Evolutionary conservation across 2,113 vertebrate species (phyloP), one percentile per base, ranked within the genome.

Genomic region (Calidris pygmaea): DNA sequence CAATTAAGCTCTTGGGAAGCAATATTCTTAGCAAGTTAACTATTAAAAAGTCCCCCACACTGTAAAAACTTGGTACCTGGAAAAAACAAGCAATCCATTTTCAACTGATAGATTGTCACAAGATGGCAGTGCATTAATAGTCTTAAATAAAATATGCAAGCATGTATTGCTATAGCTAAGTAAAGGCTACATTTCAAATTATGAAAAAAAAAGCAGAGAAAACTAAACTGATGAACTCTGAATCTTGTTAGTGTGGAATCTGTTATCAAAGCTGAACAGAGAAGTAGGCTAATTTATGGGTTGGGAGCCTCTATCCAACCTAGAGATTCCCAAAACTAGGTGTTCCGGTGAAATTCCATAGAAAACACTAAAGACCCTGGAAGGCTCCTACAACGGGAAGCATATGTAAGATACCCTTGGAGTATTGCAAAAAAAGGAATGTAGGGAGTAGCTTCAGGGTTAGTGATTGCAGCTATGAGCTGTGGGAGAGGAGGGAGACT

Each of bases 91-190:
- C 73, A 87, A 72, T 79, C 71, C 6, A 7, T 80, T 91, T 77
- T 52, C 37, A 82, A 35, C 26, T 47, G 39, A 68, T 0, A 35
- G 63, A 41, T 3, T 93, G 85, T 91, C 87, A 94, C 88, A 90
- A 93, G 92, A 93, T 93, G 85, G 88, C 83, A 93, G 59, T 88
- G 92, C 90, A 62, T 90, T 88, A 85, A 62, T 90, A 56, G 48
- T n/a, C 59, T 83, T 83, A n/a, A 81, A 58, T 86, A 84, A 91
- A 91, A 95, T n/a, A 84, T 8, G 59, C 34, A 77, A 4, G 17
- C 1, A 1, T 47, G 26, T 47, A 37, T 71, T 82, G 26, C 63
- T 73, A 65, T 3, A 90, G 48, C 43, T 76, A 32, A n/a, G 30
- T 35, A 35, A 92, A 56, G 6, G 12, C 32, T 81, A 39, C 22